Evolutionary conservation across 2,113 vertebrate species (phyloP).

Genomic region (Centropristis striata): DNA sequence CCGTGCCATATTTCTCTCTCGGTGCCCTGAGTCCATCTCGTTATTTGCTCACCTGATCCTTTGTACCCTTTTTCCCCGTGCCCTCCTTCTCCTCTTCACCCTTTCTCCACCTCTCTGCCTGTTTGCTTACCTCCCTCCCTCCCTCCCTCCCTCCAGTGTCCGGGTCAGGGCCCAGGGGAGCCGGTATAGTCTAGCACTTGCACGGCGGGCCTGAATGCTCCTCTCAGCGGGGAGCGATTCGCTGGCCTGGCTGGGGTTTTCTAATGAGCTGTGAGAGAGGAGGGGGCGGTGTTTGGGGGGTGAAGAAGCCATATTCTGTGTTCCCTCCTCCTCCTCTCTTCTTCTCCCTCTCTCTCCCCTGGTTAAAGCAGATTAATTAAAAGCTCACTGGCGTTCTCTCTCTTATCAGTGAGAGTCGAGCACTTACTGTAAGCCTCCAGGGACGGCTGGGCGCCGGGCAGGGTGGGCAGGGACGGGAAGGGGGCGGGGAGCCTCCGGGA

Average conservation of each 20-base stretch:
- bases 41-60: background rate
- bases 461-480: constrained; percentile 36
- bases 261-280: constrained; percentile 55
- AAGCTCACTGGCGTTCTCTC: constrained; percentile 52
- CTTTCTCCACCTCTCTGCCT: background rate
- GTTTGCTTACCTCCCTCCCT: background rate
- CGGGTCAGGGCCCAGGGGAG: constrained; percentile 40
- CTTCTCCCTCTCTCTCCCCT: background rate
- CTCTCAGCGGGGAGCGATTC: constrained; percentile 36
- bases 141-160: background rate
- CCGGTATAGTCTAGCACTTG: constrained; percentile 41
- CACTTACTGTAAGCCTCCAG: constrained; percentile 75
- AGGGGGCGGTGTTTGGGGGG: background rate
- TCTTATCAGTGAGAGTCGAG: constrained; percentile 74
- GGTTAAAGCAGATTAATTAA: constrained; percentile 81
- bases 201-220: constrained; percentile 26
- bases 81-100: constrained; percentile 1
- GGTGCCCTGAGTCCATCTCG: background rate
- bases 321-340: constrained; percentile 5
- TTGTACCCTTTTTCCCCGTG: background rate
- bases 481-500: constrained; percentile 52
- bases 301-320: constrained; percentile 38
- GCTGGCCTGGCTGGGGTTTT: constrained; percentile 39
- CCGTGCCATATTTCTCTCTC: background rate
- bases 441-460: constrained; percentile 48